Percentiles rank a stretch among this genome's conserved stretches.
These are phyloP conservation scores for Falcaria lacertinaria DNA, from an alignment of 2,888 invertebrate genomes.

Conservation along the genomic window DNA sequence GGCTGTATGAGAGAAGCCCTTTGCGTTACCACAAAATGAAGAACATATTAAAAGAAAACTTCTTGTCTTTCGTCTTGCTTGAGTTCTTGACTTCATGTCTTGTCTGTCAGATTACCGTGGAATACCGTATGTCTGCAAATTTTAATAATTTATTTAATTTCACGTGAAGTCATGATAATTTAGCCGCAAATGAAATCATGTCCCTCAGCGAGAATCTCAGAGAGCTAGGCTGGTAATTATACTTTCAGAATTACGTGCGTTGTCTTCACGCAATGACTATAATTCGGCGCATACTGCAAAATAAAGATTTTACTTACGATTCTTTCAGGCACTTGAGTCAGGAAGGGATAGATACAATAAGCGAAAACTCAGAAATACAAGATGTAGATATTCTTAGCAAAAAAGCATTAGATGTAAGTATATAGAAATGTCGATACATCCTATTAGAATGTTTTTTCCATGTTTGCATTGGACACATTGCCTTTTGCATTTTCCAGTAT, in stretches of 20 bases:
- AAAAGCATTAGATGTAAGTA: slow-evolving; percentile 86
- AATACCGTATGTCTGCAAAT: slow-evolving; percentile 48
- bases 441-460: not conserved
- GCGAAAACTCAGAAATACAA: slow-evolving; percentile 81
- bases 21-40: too few relatives aligned
- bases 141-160: slow-evolving; percentile 55
- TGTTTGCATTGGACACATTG: not conserved
- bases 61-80: too few relatives aligned
- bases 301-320: slow-evolving; percentile 24
- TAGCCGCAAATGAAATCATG: slow-evolving; percentile 70
- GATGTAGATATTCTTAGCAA: slow-evolving; percentile 82
- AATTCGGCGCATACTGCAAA: slow-evolving; percentile 16
- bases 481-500: slow-evolving; percentile 66
- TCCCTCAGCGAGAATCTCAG: slow-evolving; percentile 81
- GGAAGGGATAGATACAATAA: slow-evolving; percentile 84
- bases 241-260: slow-evolving; percentile 7
- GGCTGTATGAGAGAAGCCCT: too few relatives aligned
- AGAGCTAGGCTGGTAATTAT: slow-evolving; percentile 83
- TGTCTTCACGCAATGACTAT: slow-evolving; percentile 6
- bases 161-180: slow-evolving; percentile 57
- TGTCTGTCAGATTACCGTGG: slow-evolving; percentile 20
- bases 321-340: slow-evolving; percentile 85
- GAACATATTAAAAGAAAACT: too few relatives aligned
- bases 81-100: too few relatives aligned
- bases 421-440: not conserved